Conservation (phyloP, 2,113 vertebrate genomes). For the Zingel zingel region DNA sequence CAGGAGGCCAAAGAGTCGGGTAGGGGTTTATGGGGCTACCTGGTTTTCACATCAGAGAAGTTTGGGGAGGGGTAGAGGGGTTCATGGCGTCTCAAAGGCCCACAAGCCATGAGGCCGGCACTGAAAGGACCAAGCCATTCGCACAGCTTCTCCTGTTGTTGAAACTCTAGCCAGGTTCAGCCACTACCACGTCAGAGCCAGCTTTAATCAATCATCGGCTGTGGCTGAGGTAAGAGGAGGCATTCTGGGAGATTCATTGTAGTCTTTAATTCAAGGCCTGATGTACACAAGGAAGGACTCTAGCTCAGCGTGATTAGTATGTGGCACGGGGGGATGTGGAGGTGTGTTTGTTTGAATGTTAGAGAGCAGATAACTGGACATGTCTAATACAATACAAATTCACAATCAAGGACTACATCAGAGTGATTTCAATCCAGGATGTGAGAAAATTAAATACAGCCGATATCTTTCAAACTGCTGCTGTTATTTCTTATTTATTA, state of each 20-base stretch:
- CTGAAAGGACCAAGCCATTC: conserved; percentile 83
- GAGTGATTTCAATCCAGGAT: conserved; percentile 5
- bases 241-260: conserved; percentile 81
- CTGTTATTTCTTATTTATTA: not conserved
- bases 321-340: conserved; percentile 32
- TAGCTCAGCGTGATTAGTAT: conserved; percentile 59
- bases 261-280: conserved; percentile 75
- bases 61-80: conserved; percentile 50
- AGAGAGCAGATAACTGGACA: conserved; percentile 48
- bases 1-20: conserved; percentile 60
- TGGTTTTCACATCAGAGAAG: conserved; percentile 94
- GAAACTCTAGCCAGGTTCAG: conserved; percentile 66
- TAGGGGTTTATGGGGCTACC: conserved; percentile 82
- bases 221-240: conserved; percentile 65
- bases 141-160: conserved; percentile 71
- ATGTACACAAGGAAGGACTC: conserved; percentile 70
- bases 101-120: conserved; percentile 83
- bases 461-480: not conserved
- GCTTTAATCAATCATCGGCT: conserved; percentile 78
- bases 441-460: not conserved
- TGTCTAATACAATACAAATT: conserved; percentile 19
- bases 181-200: conserved; percentile 57
- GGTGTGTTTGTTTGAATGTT: conserved; percentile 49
- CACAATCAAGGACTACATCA: not conserved
- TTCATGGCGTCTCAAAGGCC: conserved; percentile 83